phyloP scores from a whole-genome alignment of 2,113 vertebrate species.

The Conger conger region DNA sequence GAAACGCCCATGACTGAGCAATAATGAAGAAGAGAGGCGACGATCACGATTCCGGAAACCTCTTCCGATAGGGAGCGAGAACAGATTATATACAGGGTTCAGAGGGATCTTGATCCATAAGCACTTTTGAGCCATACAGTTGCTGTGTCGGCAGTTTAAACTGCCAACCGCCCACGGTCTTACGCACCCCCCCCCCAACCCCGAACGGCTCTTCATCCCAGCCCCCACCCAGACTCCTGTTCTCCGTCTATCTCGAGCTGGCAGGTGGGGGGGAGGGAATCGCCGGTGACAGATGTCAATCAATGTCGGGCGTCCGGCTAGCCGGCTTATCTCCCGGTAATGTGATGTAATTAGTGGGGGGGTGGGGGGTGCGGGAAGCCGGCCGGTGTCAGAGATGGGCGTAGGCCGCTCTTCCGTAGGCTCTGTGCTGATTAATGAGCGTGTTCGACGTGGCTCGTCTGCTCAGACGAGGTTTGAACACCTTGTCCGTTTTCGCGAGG shows the following conservation, averaged over 20 bases:
- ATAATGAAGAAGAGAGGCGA: not conserved
- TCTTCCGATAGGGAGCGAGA: not conserved
- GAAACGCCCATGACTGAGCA: not conserved
- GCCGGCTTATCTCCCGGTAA: not conserved
- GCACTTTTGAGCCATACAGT: not conserved
- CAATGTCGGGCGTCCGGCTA: conserved; percentile 8
- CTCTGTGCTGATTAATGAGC: not conserved
- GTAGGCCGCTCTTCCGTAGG: not conserved
- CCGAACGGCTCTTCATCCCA: not conserved
- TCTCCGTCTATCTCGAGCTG: not conserved
- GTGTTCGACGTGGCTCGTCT: not conserved
- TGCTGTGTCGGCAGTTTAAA: conserved; percentile 6
- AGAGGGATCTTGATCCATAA: not conserved
- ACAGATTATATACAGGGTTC: not conserved
- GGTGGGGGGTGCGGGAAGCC: not conserved
- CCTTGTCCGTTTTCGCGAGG: not conserved
- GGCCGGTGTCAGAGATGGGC: not conserved
- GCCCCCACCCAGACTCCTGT: not conserved
- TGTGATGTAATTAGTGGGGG: conserved; percentile 23
- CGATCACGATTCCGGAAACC: not conserved
- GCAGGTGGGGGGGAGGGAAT: not conserved
- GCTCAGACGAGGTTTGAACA: not conserved
- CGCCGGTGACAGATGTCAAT: conserved; percentile 24
- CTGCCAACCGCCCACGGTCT: not conserved
- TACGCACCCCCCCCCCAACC: not conserved